Conservation (phyloP, 2,113 vertebrate genomes). For the Cochlearius cochlearius region DNA sequence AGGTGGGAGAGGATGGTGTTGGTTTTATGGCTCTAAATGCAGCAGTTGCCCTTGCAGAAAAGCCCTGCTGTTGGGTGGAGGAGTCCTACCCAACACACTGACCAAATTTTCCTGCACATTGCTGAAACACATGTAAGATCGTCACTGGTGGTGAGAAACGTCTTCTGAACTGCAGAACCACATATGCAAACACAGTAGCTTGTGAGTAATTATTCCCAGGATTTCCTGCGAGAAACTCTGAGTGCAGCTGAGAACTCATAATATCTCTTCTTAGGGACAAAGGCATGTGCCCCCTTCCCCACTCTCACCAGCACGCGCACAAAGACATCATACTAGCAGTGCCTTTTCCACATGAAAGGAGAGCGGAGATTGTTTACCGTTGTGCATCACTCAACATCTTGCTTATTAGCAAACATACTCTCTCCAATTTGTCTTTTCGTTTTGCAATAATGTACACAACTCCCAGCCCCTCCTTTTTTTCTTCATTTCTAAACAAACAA, state of each 20-base stretch:
- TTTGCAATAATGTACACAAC: not conserved
- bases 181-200: fast-evolving
- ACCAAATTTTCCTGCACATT: not conserved
- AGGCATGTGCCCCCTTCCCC: not conserved
- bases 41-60: not conserved
- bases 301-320: not conserved
- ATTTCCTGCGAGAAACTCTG: fast-evolving
- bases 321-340: not conserved
- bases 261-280: not conserved
- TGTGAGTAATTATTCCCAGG: not conserved
- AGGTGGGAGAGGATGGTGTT: not conserved
- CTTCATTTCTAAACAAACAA: constrained; percentile 23
- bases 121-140: not conserved
- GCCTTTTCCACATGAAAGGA: not conserved
- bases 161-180: not conserved
- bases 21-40: not conserved
- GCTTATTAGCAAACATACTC: not conserved
- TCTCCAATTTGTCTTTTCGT: not conserved
- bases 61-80: not conserved
- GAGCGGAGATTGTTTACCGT: not conserved
- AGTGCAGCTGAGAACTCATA: not conserved
- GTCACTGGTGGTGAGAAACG: not conserved
- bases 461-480: not conserved
- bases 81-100: not conserved
- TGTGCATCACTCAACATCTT: not conserved